Evolutionary conservation across 2,888 invertebrate species (phyloP).

Genomic region (Macrophya alboannulata): DNA sequence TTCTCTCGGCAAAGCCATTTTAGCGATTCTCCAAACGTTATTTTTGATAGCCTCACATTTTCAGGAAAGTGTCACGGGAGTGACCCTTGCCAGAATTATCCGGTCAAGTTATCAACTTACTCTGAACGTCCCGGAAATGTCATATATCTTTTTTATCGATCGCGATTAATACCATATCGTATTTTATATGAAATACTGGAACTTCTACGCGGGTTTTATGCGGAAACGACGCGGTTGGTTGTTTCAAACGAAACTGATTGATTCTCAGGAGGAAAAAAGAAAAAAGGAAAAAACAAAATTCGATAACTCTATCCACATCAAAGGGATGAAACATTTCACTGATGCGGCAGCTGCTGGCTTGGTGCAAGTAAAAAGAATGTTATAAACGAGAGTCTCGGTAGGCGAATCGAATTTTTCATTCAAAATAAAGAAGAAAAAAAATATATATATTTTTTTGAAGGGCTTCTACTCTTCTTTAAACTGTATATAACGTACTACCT

Average conservation of each 20-base stretch:
- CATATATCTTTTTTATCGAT: slow-evolving; percentile 37
- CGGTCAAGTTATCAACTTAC: slow-evolving; percentile 38
- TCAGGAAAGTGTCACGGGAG: slow-evolving; percentile 28
- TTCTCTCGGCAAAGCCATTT: not conserved
- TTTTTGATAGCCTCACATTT: slow-evolving; percentile 40
- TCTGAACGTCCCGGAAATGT: not conserved
- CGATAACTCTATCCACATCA: slow-evolving; percentile 43
- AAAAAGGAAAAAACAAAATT: not conserved
- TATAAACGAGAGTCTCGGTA: slow-evolving; percentile 28
- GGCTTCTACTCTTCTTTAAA: not conserved
- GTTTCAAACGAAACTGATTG: slow-evolving; percentile 37
- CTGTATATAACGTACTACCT: not conserved
- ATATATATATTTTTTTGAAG: not conserved
- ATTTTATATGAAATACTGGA: slow-evolving; percentile 14
- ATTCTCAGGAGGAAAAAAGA: slow-evolving; percentile 3
- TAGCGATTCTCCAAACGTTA: slow-evolving; percentile 37
- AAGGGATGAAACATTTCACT: slow-evolving; percentile 32
- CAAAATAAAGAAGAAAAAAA: not conserved
- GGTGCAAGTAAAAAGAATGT: slow-evolving; percentile 8
- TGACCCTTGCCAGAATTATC: slow-evolving; percentile 40
- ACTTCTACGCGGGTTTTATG: slow-evolving; percentile 23
- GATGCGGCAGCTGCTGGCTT: not conserved
- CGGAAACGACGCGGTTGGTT: not conserved
- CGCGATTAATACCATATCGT: slow-evolving; percentile 4
- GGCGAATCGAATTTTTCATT: slow-evolving; percentile 4